Base-by-base conservation (phyloP, 2,797 vertebrate genomes). In the Sarcoramphus papa region DNA sequence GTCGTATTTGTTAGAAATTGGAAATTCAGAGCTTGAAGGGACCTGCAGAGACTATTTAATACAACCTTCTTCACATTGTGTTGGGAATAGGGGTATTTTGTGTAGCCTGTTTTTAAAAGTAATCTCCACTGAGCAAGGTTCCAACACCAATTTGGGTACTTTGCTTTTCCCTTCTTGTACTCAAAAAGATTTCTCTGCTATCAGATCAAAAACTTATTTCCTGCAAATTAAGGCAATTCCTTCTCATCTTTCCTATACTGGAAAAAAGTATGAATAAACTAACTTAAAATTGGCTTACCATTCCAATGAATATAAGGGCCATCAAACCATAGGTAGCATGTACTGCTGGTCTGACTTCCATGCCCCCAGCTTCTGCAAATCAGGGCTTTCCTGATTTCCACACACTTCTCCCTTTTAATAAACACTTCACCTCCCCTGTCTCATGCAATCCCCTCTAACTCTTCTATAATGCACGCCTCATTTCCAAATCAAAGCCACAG, bases 391-490 rank as follows among this genome's bases (percentile, higher is more conserved):
- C 67, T 0, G 1, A 60, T 51, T 70, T 47, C 33, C 64, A n/a
- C n/a, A 45, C 25, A 13, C 37, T 54, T 35, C 19, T 59, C 21
- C 28, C 27, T 43, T 69, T 43, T n/a, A 50, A 70, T 15, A 45
- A 51, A 50, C 13, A 21, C 21, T 59, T 73, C 22, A 37, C 9
- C 21, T 62, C 12, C 12, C 18, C 20, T 3, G 2, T 5, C 57
- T 35, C 50, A 27, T 18, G 19, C 79, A 65, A 13, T 28, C 15
- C 16, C 72, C 30, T 77, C 72, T 21, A 65, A 30, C 7, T 56
- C 51, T 68, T 23, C 59, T n/a, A 2, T 7, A 50, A 35, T 1
- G 2, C 0, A 0, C 1, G 1, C 5, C 35, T 45, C 35, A 23
- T 62, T 91, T 84, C 65, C 73, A 84, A 70, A 67, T 8, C 54